These are phyloP conservation scores for Lysandra coridon DNA, from an alignment of 2,888 invertebrate genomes.

Conservation along the genomic window DNA sequence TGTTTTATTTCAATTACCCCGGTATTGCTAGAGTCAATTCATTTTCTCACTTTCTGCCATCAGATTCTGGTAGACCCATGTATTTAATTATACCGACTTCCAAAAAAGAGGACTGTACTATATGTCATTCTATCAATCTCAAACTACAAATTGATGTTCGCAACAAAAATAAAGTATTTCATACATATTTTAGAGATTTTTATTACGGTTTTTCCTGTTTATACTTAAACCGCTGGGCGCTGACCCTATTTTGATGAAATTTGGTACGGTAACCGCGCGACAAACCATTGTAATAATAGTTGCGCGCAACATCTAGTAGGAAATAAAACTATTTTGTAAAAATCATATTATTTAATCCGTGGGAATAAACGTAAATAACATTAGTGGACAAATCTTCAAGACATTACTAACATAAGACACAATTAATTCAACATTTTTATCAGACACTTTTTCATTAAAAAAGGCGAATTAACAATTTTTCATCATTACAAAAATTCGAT, in stretches of 20 bases:
- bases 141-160: neutral
- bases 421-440: slow-evolving; percentile 11
- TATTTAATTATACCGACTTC: no score
- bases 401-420: neutral
- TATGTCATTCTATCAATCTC: neutral
- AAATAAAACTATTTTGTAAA: slow-evolving; percentile 9
- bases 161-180: neutral
- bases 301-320: neutral
- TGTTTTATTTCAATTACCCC: no score
- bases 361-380: neutral
- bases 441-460: neutral
- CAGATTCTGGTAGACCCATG: no score
- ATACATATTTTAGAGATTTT: neutral
- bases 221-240: neutral
- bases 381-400: neutral
- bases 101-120: neutral
- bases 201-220: neutral
- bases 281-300: neutral
- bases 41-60: no score
- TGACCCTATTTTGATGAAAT: neutral
- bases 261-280: no score
- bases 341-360: neutral
- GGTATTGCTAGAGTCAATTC: no score
- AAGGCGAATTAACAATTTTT: neutral
- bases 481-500: neutral